Evolutionary conservation across 2,113 vertebrate species (phyloP).

Genomic region (Leptobrachium leishanense): DNA sequence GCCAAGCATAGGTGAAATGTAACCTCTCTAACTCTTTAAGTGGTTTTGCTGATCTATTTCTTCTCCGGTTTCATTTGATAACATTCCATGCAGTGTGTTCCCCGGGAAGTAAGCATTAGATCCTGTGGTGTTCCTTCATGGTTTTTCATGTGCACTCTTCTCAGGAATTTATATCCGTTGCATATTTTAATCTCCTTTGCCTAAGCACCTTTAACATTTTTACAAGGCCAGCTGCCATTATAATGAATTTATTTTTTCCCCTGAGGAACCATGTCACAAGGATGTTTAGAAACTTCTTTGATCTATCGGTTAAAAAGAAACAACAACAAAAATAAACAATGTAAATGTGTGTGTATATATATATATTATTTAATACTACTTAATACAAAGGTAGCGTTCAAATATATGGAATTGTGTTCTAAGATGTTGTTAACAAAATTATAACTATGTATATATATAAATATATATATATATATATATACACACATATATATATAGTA

Average conservation of each 20-base stretch:
- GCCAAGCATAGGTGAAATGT: background rate
- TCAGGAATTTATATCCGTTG: slow-evolving; percentile 32
- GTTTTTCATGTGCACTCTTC: slow-evolving; percentile 21
- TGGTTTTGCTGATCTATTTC: slow-evolving; percentile 12
- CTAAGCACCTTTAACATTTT: slow-evolving; percentile 8
- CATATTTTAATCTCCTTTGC: slow-evolving; percentile 18
- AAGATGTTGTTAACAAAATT: too few species aligned
- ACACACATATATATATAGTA: too few species aligned
- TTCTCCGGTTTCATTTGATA: slow-evolving; percentile 1
- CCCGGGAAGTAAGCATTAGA: background rate
- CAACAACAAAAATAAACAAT: too few species aligned
- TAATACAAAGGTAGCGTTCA: too few species aligned
- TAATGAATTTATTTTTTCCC: background rate
- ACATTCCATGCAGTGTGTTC: slow-evolving; percentile 5
- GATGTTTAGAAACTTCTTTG: too few species aligned
- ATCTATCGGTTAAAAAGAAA: too few species aligned
- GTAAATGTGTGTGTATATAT: too few species aligned
- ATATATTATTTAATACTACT: too few species aligned
- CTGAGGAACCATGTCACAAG: too few species aligned
- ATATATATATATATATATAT: too few species aligned
- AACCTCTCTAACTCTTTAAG: background rate
- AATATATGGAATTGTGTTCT: too few species aligned
- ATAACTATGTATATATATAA: too few species aligned
- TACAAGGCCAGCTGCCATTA: slow-evolving; percentile 1
- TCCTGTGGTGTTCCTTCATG: slow-evolving; percentile 10